These are phyloP conservation scores for Beaufortia kweichowensis DNA, from an alignment of 2,113 vertebrate genomes.

Conservation along the genomic window DNA sequence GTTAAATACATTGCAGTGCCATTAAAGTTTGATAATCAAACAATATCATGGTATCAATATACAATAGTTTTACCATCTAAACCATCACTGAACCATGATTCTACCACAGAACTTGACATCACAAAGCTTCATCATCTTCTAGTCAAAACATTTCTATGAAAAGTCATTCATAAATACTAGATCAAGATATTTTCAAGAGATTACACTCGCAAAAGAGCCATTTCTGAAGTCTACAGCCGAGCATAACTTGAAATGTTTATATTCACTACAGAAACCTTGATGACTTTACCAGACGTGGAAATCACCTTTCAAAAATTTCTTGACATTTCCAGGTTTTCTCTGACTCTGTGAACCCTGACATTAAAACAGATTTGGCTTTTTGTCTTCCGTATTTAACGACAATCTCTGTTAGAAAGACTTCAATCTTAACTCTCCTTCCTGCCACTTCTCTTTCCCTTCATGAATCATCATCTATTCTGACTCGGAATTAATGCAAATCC, in stretches of 20 bases:
- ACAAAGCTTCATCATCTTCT: no score
- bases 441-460: slow-evolving; percentile 44
- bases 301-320: neutral
- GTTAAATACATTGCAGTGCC: neutral
- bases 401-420: neutral
- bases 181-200: no score
- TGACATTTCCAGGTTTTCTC: neutral
- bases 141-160: no score
- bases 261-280: neutral
- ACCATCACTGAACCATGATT: no score
- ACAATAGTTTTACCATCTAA: no score
- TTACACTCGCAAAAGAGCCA: neutral
- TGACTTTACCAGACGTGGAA: neutral
- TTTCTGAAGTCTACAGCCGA: neutral
- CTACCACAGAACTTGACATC: no score
- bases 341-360: neutral
- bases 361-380: neutral
- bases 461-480: slow-evolving; percentile 49
- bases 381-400: neutral
- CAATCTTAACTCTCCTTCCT: slow-evolving; percentile 10
- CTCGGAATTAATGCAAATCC: slow-evolving; percentile 57
- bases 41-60: no score
- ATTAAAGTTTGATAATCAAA: neutral
- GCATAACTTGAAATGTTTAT: neutral
- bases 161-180: no score